Conservation (phyloP, 2,113 vertebrate genomes). For the Uropsilus gracilis region DNA sequence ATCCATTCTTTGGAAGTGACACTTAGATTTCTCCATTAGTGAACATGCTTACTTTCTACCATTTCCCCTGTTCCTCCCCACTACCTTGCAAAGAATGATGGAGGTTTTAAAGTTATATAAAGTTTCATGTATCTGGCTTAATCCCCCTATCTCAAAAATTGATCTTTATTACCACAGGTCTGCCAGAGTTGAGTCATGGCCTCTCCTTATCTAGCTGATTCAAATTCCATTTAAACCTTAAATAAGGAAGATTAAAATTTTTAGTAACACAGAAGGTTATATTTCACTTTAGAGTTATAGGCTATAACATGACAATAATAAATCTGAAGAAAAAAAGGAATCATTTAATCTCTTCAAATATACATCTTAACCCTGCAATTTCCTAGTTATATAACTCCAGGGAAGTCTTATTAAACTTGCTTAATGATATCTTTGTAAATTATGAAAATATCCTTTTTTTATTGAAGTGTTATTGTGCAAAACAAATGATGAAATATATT, state of each 20-base stretch:
- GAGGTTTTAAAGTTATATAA: background rate
- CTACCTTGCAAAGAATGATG: background rate
- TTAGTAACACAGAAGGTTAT: constrained; percentile 1
- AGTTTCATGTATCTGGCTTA: background rate
- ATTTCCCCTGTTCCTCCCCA: background rate
- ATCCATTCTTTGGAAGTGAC: background rate
- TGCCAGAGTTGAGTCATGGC: background rate
- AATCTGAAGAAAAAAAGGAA: constrained; percentile 22
- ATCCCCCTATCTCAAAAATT: background rate
- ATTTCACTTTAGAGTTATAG: background rate
- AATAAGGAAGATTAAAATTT: background rate
- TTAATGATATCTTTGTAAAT: constrained; percentile 8
- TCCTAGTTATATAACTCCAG: background rate
- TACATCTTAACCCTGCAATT: constrained; percentile 13
- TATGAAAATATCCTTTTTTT: background rate
- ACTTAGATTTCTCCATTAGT: background rate
- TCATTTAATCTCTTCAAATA: background rate
- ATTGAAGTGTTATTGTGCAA: background rate
- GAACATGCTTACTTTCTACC: background rate
- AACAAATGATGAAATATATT: constrained; percentile 27
- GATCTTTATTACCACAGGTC: background rate
- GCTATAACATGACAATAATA: background rate
- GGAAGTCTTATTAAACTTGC: background rate
- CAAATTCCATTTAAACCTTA: constrained; percentile 2
- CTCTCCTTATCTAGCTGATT: constrained; percentile 25